These are phyloP conservation scores for Darevskia mixta DNA, from an alignment of 2,797 vertebrate genomes.

Conservation along the genomic window DNA sequence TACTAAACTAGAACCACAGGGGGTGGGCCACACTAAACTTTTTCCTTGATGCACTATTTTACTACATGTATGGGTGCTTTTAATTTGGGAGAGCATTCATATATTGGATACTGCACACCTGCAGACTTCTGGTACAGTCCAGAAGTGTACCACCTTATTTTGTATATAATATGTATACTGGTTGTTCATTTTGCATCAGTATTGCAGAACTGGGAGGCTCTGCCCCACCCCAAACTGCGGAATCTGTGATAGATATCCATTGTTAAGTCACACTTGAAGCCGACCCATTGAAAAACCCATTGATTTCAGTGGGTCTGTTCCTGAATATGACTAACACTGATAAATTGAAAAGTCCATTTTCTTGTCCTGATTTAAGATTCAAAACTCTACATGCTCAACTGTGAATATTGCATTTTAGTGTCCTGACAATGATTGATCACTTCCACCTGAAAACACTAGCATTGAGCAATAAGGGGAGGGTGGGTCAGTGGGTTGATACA, in stretches of 20 bases:
- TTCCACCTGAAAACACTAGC: conserved; percentile 63
- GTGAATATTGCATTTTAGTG: conserved; percentile 37
- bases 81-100: not conserved
- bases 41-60: not conserved
- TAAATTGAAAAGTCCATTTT: not conserved
- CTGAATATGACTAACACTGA: too few species aligned
- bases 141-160: not conserved
- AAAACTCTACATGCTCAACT: conserved; percentile 49
- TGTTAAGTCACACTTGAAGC: too few species aligned
- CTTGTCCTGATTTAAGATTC: conserved; percentile 3
- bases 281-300: too few species aligned
- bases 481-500: conserved; percentile 58
- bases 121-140: not conserved
- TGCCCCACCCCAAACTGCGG: not conserved
- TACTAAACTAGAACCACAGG: not conserved
- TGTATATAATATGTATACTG: not conserved
- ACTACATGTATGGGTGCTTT: not conserved
- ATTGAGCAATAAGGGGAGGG: conserved; percentile 68
- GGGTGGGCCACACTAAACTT: not conserved
- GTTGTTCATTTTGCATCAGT: not conserved
- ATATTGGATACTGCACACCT: not conserved
- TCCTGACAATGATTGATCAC: conserved; percentile 51
- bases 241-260: not conserved
- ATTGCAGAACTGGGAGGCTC: not conserved
- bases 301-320: too few species aligned